Evolutionary conservation across 1,140 invertebrate genomes (phyloP).

Genomic region (Aphaenogaster rudis): DNA sequence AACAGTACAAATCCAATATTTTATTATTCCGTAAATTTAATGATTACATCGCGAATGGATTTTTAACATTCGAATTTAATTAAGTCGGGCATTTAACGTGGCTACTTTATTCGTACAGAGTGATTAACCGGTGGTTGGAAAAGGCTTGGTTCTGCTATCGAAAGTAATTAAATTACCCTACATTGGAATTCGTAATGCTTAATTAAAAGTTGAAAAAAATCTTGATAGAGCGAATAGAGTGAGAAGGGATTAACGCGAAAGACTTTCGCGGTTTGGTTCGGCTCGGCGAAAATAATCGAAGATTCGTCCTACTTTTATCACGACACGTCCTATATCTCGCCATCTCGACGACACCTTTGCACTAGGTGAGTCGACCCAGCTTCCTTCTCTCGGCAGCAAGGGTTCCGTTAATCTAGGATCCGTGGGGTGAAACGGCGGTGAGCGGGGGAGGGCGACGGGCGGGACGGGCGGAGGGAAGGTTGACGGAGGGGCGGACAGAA

Average conservation of each 20-base stretch:
- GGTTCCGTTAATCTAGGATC: conserved; percentile 86
- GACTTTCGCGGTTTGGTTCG: conserved; percentile 1
- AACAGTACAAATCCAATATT: conserved; percentile 57
- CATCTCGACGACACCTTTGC: conserved; percentile 80
- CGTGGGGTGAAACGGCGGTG: conserved; percentile 61
- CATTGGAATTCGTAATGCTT: conserved; percentile 28
- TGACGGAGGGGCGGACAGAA: conserved; percentile 68
- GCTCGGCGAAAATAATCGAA: conserved; percentile 31
- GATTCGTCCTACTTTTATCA: conserved; percentile 56
- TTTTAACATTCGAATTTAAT: conserved; percentile 63
- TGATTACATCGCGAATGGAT: conserved; percentile 63
- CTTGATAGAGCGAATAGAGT: neutral
- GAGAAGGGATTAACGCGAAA: conserved; percentile 3
- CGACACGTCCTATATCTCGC: conserved; percentile 63
- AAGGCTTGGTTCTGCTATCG: conserved; percentile 23
- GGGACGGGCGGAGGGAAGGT: conserved; percentile 49
- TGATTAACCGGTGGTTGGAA: conserved; percentile 43
- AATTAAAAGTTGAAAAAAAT: conserved; percentile 60
- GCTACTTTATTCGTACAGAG: conserved; percentile 37
- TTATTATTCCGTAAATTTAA: conserved; percentile 64
- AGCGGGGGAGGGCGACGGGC: neutral
- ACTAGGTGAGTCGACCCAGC: conserved; percentile 81
- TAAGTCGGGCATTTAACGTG: conserved; percentile 51
- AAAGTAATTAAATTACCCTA: conserved; percentile 48
- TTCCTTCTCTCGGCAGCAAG: conserved; percentile 82